These are phyloP conservation scores for Globodera rostochiensis DNA, from an alignment of 1,140 invertebrate genomes.

Conservation along the genomic window DNA sequence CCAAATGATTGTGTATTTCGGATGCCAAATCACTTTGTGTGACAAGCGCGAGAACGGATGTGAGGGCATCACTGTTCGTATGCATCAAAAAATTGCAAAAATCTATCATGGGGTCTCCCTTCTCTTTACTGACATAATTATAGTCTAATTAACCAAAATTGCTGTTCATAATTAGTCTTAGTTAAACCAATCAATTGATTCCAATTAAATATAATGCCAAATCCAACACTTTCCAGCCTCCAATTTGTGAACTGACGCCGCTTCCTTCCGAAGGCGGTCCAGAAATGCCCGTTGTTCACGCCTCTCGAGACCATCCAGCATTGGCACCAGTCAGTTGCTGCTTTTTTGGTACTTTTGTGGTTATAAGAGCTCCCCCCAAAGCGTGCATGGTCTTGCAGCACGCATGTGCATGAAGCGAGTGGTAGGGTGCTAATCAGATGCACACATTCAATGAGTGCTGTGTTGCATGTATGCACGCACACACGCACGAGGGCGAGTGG, in stretches of 20 bases:
- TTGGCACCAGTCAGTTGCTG: background rate
- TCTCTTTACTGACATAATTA: too few relatives aligned
- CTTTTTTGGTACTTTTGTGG: too few relatives aligned
- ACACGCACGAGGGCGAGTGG: too few relatives aligned
- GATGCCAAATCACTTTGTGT: slow-evolving; percentile 54
- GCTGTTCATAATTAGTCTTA: background rate
- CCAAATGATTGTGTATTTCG: slow-evolving; percentile 55
- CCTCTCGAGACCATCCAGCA: slow-evolving; percentile 15
- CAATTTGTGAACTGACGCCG: slow-evolving; percentile 29
- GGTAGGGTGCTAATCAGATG: too few relatives aligned
- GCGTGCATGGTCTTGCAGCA: too few relatives aligned
- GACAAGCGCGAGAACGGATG: slow-evolving; percentile 48
- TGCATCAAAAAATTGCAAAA: too few relatives aligned
- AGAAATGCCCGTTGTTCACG: slow-evolving; percentile 25
- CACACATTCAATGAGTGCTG: too few relatives aligned
- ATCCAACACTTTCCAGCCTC: slow-evolving; percentile 21
- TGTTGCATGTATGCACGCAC: too few relatives aligned
- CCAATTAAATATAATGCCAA: background rate
- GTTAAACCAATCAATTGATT: too few relatives aligned
- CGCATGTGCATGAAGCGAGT: too few relatives aligned
- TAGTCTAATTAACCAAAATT: background rate
- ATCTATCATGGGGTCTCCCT: background rate
- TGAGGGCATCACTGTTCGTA: slow-evolving; percentile 53
- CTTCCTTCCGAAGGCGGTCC: slow-evolving; percentile 34
- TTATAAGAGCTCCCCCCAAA: too few relatives aligned